Conservation (phyloP, 2,888 invertebrate species). For the Acrobasis suavella region DNA sequence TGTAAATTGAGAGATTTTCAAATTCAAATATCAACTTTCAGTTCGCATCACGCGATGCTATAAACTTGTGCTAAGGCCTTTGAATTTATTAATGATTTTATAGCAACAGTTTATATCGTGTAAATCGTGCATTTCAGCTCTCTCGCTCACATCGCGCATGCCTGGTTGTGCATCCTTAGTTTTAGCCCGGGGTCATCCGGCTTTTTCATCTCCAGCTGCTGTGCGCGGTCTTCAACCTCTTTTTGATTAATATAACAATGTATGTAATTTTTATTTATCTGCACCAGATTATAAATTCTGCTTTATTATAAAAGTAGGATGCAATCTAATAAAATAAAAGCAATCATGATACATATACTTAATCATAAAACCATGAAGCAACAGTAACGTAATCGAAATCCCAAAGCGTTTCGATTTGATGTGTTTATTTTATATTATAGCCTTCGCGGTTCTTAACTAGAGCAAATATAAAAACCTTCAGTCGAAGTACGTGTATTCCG, state of each 20-base stretch:
- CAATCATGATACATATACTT: background rate
- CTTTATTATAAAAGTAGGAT: too few species aligned
- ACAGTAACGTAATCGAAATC: background rate
- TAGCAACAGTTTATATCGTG: background rate
- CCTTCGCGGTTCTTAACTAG: conserved; percentile 19
- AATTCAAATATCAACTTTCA: conserved; percentile 56
- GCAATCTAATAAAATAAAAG: background rate
- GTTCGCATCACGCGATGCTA: conserved; percentile 46
- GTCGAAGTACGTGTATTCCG: conserved; percentile 27
- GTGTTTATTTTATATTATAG: background rate
- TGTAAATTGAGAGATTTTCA: conserved; percentile 51
- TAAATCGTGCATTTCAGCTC: background rate
- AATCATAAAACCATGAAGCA: background rate
- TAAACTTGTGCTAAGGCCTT: conserved; percentile 40
- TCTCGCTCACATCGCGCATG: too few species aligned
- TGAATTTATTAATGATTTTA: conserved; percentile 36
- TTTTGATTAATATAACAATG: too few species aligned
- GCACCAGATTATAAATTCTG: too few species aligned
- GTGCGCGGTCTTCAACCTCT: too few species aligned
- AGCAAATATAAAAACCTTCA: conserved; percentile 46
- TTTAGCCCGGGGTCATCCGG: too few species aligned
- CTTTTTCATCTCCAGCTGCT: too few species aligned
- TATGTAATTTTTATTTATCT: too few species aligned
- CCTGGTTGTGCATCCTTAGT: too few species aligned
- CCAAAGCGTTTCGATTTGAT: background rate